phyloP scores from a whole-genome alignment of 2,113 vertebrate genomes.

The Barbus barbus region DNA sequence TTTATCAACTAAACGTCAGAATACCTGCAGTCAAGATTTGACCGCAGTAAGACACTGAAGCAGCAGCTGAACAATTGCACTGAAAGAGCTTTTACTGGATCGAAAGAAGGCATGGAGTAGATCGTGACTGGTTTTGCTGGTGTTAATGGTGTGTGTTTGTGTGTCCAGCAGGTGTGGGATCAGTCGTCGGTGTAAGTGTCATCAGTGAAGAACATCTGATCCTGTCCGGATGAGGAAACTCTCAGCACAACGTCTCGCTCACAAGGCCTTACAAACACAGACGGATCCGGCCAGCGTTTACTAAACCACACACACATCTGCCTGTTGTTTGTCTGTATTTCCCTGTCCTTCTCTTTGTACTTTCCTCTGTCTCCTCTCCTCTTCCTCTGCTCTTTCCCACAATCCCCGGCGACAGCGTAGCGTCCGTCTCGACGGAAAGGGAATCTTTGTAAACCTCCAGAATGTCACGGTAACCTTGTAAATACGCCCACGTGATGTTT shows the following conservation, averaged over 20 bases:
- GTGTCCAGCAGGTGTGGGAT: constrained; percentile 77
- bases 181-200: constrained; percentile 91
- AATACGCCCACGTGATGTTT: constrained; percentile 71
- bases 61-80: no score
- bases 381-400: constrained; percentile 45
- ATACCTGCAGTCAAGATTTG: no score
- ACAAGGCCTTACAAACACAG: constrained; percentile 37
- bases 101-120: no score
- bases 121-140: no score
- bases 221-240: neutral
- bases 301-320: neutral
- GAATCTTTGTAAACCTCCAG: constrained; percentile 73
- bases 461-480: constrained; percentile 73
- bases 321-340: neutral
- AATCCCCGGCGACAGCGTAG: constrained; percentile 62
- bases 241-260: constrained; percentile 53
- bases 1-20: no score
- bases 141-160: neutral
- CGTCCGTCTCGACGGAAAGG: constrained; percentile 52
- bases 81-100: no score
- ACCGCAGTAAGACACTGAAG: no score
- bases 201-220: constrained; percentile 31
- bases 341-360: neutral
- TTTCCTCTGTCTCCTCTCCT: neutral
- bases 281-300: constrained; percentile 32